A percentile compares a stretch with the other conserved stretches of the same genome.
Conservation (phyloP, 2,888 invertebrate species). For the Hartigia nigra region DNA sequence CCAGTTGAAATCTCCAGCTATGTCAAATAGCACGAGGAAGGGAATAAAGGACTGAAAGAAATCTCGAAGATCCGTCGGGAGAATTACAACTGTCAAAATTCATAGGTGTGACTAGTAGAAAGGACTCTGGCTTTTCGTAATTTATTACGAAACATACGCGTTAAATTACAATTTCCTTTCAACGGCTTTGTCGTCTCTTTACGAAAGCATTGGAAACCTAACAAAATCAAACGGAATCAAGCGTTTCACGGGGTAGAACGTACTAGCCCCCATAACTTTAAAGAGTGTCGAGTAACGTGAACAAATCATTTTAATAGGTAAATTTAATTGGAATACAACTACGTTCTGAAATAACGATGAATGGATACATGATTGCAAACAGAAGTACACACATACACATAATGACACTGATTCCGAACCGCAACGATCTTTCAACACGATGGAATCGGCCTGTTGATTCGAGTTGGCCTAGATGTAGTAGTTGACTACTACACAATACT, state of each 20-base stretch:
- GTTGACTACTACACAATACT: neutral
- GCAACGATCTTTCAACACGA: neutral
- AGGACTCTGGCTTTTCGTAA: too few species aligned
- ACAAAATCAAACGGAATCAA: neutral
- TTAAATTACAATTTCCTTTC: too few species aligned
- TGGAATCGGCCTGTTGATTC: constrained; percentile 7
- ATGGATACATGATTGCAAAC: neutral
- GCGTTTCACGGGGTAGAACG: neutral
- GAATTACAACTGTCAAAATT: neutral
- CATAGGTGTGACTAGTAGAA: too few species aligned
- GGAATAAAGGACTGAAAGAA: neutral
- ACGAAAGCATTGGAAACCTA: neutral
- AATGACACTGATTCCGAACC: neutral
- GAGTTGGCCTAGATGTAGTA: neutral
- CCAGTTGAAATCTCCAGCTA: neutral
- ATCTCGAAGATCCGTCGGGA: neutral
- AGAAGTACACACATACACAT: neutral
- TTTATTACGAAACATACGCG: too few species aligned
- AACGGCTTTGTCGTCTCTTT: too few species aligned
- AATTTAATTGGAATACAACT: neutral
- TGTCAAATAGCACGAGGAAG: neutral
- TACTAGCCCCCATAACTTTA: neutral
- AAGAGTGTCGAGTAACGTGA: neutral
- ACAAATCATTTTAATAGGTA: neutral
- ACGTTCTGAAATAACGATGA: neutral